Evolutionary conservation across 2,888 invertebrate species (phyloP).

Genomic region (Thumatha senex): DNA sequence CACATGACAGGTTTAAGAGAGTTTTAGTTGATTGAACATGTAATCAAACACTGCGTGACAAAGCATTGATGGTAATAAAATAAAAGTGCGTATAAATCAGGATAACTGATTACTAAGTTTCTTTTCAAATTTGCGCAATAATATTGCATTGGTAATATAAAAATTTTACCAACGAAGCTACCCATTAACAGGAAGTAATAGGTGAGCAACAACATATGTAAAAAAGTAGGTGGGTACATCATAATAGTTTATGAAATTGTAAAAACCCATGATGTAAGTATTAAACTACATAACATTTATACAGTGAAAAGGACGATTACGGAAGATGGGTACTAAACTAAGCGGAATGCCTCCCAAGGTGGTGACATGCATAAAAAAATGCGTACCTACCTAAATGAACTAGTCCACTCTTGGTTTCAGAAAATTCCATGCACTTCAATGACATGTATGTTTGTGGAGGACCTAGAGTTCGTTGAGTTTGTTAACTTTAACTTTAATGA

Average conservation of each 20-base stretch:
- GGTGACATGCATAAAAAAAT: constrained; percentile 71
- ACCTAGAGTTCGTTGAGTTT: constrained; percentile 26
- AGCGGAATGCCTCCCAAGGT: constrained; percentile 61
- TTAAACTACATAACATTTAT: neutral
- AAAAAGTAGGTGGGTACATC: constrained; percentile 15
- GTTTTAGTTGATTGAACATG: too few relatives aligned
- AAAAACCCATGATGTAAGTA: constrained; percentile 5
- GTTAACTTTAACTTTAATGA: constrained; percentile 23
- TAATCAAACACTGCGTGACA: neutral
- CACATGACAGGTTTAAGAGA: too few relatives aligned
- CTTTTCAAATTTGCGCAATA: neutral
- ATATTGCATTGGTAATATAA: too few relatives aligned
- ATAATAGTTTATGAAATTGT: constrained; percentile 12
- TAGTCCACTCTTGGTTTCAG: constrained; percentile 36
- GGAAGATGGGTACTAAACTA: constrained; percentile 43
- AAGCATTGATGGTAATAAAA: neutral
- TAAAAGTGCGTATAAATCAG: neutral
- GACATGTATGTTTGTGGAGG: constrained; percentile 35
- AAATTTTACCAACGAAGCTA: constrained; percentile 4
- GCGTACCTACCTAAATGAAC: constrained; percentile 57
- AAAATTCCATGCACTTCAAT: constrained; percentile 33
- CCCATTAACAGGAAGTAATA: constrained; percentile 29
- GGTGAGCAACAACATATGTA: constrained; percentile 24
- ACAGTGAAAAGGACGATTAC: constrained; percentile 16
- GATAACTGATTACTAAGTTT: neutral